Evolutionary conservation across 2,888 invertebrate genomes (phyloP).

Genomic region (Athetis lepigone): DNA sequence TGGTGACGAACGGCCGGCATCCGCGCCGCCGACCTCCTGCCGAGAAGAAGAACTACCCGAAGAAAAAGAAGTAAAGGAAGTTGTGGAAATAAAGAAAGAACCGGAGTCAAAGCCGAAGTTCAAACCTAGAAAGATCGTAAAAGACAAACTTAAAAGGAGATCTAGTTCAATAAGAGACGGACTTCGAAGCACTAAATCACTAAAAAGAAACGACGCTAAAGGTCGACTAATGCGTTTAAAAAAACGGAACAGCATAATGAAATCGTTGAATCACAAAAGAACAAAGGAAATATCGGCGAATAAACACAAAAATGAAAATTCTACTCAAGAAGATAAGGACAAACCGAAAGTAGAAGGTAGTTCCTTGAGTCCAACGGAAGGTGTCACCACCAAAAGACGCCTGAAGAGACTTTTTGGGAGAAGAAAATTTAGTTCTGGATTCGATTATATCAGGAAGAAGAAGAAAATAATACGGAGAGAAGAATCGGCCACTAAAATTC

Average conservation of each 20-base stretch:
- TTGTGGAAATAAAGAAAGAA: conserved; percentile 78
- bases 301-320: conserved; percentile 80
- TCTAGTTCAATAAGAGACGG: conserved; percentile 87
- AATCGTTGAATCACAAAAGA: conserved; percentile 83
- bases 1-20: conserved; percentile 94
- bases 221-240: conserved; percentile 85
- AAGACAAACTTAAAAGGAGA: conserved; percentile 82
- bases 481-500: conserved; percentile 83
- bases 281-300: conserved; percentile 80
- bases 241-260: conserved; percentile 87
- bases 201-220: conserved; percentile 86
- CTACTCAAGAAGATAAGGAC: conserved; percentile 82
- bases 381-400: conserved; percentile 86
- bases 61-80: conserved; percentile 73
- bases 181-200: conserved; percentile 84
- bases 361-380: conserved; percentile 75
- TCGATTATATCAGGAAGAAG: conserved; percentile 97
- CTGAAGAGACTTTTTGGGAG: conserved; percentile 92
- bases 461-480: conserved; percentile 93
- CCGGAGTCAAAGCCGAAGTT: conserved; percentile 79
- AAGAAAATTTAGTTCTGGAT: conserved; percentile 95
- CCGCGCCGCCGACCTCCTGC: conserved; percentile 94
- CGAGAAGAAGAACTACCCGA: conserved; percentile 83
- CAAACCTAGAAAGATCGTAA: conserved; percentile 83
- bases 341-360: conserved; percentile 81